These are phyloP conservation scores for Drosophila borealis DNA, from an alignment of 2,888 invertebrate genomes.

Conservation along the genomic window DNA sequence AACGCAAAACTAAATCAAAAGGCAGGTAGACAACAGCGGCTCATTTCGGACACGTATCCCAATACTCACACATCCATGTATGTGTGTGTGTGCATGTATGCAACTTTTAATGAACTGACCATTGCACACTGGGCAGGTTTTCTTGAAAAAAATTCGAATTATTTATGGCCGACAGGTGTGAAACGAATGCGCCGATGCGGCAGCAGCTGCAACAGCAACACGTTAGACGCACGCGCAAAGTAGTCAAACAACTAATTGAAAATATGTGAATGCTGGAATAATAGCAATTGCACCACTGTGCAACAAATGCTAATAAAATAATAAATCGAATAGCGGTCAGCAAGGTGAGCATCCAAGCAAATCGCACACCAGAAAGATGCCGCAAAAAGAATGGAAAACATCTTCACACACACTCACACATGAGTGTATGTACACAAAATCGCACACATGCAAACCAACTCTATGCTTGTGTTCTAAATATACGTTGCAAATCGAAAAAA, in stretches of 20 bases:
- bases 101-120: conserved; percentile 53
- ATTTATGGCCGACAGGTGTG: conserved; percentile 75
- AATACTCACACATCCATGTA: conserved; percentile 7
- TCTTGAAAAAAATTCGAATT: conserved; percentile 36
- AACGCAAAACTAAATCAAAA: conserved; percentile 72
- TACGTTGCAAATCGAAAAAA: conserved; percentile 70
- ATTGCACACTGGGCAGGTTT: conserved; percentile 59
- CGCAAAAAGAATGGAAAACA: conserved; percentile 60
- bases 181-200: conserved; percentile 64
- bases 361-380: conserved; percentile 57
- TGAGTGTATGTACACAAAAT: conserved; percentile 1
- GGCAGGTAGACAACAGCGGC: conserved; percentile 63
- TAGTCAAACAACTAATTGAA: conserved; percentile 28
- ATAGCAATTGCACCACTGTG: conserved; percentile 53
- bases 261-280: background rate
- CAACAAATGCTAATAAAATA: conserved; percentile 74
- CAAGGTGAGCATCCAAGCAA: conserved; percentile 71
- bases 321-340: conserved; percentile 74
- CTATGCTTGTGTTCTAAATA: conserved; percentile 68
- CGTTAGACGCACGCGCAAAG: conserved; percentile 63
- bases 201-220: conserved; percentile 57
- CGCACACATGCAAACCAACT: conserved; percentile 22
- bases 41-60: conserved; percentile 50
- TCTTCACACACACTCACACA: conserved; percentile 22
- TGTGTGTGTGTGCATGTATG: conserved; percentile 16